Conservation (phyloP, 2,113 vertebrate species). For the Motacilla alba region DNA sequence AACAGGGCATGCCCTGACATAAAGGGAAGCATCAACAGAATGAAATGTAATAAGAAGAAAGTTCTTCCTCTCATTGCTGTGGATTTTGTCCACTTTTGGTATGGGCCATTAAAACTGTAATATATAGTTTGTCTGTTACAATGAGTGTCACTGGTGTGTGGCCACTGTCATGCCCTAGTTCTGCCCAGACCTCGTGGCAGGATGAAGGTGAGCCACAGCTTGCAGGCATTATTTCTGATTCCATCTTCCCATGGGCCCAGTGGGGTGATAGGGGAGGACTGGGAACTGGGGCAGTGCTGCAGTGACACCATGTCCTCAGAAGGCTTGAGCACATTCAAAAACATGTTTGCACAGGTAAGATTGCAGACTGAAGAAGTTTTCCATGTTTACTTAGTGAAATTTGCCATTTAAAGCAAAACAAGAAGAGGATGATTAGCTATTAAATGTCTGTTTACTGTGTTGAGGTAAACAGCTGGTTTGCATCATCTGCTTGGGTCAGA, state of each 20-base stretch:
- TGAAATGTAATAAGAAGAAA: neutral
- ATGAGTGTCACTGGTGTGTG: neutral
- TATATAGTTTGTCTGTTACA: neutral
- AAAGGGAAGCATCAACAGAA: neutral
- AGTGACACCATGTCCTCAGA: neutral
- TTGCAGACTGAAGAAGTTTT: neutral
- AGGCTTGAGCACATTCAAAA: neutral
- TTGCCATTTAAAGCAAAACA: neutral
- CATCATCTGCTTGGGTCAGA: neutral
- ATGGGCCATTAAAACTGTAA: neutral
- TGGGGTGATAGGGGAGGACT: fast-evolving
- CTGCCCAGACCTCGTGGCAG: neutral
- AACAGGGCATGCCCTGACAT: neutral
- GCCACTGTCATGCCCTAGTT: neutral
- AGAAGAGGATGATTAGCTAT: neutral
- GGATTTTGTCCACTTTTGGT: neutral
- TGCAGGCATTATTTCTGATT: neutral
- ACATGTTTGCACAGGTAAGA: neutral
- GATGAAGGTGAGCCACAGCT: neutral
- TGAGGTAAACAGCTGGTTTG: neutral
- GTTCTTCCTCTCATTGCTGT: neutral
- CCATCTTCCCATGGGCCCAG: neutral
- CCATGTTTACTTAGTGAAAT: neutral
- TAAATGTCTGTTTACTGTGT: fast-evolving
- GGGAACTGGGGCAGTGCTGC: neutral